Percentiles rank a stretch among this genome's conserved stretches.
These are phyloP conservation scores for Nannoperca australis DNA, from an alignment of 2,797 vertebrate species.

Conservation along the genomic window DNA sequence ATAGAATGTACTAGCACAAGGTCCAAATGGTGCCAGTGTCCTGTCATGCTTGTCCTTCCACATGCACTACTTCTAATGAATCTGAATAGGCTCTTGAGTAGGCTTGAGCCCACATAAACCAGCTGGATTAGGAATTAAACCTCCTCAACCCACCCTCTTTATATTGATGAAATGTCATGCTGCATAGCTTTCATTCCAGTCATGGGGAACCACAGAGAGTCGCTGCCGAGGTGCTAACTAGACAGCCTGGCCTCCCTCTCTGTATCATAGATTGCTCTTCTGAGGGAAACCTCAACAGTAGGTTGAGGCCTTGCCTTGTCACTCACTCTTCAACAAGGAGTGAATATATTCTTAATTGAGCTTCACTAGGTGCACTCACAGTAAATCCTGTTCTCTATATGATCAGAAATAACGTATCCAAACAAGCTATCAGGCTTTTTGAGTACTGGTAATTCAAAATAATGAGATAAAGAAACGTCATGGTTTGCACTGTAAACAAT, in stretches of 20 bases:
- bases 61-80: conserved; percentile 72
- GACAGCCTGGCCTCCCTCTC: conserved; percentile 69
- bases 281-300: conserved; percentile 58
- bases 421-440: not conserved
- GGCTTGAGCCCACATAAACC: conserved; percentile 83
- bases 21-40: conserved; percentile 65
- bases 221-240: conserved; percentile 77
- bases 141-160: conserved; percentile 69
- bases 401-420: conserved; percentile 5
- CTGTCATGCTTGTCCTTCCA: conserved; percentile 75
- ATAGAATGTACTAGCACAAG: conserved; percentile 50
- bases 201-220: conserved; percentile 67
- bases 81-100: conserved; percentile 73
- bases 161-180: conserved; percentile 85
- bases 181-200: conserved; percentile 83
- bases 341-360: conserved; percentile 47
- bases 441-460: not conserved
- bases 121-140: conserved; percentile 80
- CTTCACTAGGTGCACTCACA: conserved; percentile 5
- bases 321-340: conserved; percentile 68
- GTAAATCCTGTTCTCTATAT: conserved; percentile 26
- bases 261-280: conserved; percentile 52
- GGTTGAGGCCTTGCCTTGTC: conserved; percentile 61
- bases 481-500: not conserved
- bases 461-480: not conserved